These are phyloP conservation scores for Paramacrobiotus metropolitanus DNA, from an alignment of 1,140 invertebrate species.

Conservation along the genomic window DNA sequence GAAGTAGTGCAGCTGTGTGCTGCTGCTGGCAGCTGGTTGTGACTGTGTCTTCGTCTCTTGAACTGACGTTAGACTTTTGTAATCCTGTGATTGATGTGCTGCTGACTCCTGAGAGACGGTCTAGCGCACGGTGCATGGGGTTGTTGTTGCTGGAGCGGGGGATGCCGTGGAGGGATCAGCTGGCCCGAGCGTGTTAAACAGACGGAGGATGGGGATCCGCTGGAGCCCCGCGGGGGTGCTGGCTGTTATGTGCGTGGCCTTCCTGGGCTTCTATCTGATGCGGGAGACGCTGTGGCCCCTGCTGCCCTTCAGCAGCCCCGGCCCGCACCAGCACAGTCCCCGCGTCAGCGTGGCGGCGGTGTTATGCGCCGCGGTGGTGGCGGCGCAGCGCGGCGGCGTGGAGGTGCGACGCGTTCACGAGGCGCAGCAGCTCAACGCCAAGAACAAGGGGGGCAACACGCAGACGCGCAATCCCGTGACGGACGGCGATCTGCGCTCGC, in stretches of 20 bases:
- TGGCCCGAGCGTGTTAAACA: too few species aligned
- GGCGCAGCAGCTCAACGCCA: constrained; percentile 12
- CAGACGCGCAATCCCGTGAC: constrained; percentile 55
- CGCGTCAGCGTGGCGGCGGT: not conserved
- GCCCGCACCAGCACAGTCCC: not conserved
- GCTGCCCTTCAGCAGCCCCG: not conserved
- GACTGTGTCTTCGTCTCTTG: too few species aligned
- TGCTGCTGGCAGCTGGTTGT: too few species aligned
- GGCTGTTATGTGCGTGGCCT: not conserved
- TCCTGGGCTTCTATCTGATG: not conserved
- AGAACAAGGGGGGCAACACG: constrained; percentile 39
- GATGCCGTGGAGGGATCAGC: too few species aligned
- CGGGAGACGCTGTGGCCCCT: not conserved
- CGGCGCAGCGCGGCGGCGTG: constrained; percentile 49
- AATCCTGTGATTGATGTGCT: too few species aligned
- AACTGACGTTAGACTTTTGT: too few species aligned
- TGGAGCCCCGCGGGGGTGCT: not conserved
- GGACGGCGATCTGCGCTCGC: constrained; percentile 60
- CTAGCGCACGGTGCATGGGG: too few species aligned
- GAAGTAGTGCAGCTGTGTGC: too few species aligned
- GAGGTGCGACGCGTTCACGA: constrained; percentile 39
- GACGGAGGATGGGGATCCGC: not conserved
- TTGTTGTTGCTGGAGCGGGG: too few species aligned
- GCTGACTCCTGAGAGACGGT: too few species aligned
- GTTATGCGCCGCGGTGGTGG: constrained; percentile 33